Evolutionary conservation across 1,140 invertebrate genomes (phyloP), one percentile per base, ranked within the genome.

Genomic region (Drosophila nebulosa): DNA sequence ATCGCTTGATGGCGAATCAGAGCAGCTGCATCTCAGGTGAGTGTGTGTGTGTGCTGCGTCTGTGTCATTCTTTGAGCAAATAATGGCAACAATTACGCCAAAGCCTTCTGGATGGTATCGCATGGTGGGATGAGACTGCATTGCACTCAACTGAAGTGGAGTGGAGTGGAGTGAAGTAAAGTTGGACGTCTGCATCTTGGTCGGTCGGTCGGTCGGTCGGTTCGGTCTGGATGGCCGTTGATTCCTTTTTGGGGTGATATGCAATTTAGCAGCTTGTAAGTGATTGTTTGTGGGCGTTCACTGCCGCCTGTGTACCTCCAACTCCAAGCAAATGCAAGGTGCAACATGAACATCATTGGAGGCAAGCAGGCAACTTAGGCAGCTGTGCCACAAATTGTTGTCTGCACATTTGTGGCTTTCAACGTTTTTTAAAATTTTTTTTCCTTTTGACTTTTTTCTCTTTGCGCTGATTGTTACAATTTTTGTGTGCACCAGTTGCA

Each of bases 201-300:
- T 32, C 3, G n/a, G n/a, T n/a, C n/a, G n/a, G n/a, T n/a, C n/a
- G n/a, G n/a, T n/a, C 27, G 27, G 27, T 30, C 24, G 32, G 53
- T 4, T 10, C n/a, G 58, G 35, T 73, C 69, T 64, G 66, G 60
- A 51, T 42, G 59, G 74, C 73, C 73, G 74, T 60, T 88, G 83
- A 88, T 88, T 88, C 72, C 75, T 83, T 78, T 59, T 78, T 70
- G 64, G 73, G 75, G 77, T 79, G 83, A 88, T 88, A 88, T 88
- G 84, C 84, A 88, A 88, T 88, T 88, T 88, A 88, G 84, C 83
- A 88, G 84, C 83, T 88, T 88, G 83, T 88, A 88, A 88, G 83
- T 88, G 83, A 88, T 88, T 88, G 84, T 88, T 88, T 88, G 83
- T 88, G 78, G 83, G 83, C 83, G 83, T 88, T 74, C 52, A 69